Base-by-base conservation (phyloP, 2,113 vertebrate species). In the Epinephelus cyanopodus region DNA sequence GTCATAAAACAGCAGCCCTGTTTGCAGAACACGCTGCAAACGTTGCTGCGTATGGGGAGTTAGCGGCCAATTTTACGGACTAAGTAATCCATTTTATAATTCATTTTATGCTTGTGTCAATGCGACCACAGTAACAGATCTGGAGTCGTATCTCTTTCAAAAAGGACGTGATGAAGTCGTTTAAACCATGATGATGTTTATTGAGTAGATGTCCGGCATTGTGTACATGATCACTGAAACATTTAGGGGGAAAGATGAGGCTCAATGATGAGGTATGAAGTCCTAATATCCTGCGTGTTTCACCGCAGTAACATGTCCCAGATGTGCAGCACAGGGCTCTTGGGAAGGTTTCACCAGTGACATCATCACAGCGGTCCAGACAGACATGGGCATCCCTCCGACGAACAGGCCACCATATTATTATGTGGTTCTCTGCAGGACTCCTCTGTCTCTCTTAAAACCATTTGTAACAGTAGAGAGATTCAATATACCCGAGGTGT, bases 401-500 rank as follows among this genome's bases (percentile, higher is more conserved):
- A 75, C 50, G 19, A 85, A 75, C 82, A 81, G 86, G 67, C 84
- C 79, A 85, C 87, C 67, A 6, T 92, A 19, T 91, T 70, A 94
- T 94, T 94, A 94, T 93, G 91, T 90, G 91, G 92, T 92, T 92
- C 74, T 78, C 53, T 80, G 48, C 66, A 69, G 77, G 74, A 81
- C 85, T 86, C 60, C 76, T 82, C 81, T 72, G 74, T 92, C 88
- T 91, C 89, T 86, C 83, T 74, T 71, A 73, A 82, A 90, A 81
- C 71, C 82, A 87, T 93, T 89, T 88, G 77, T 88, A 86, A 88
- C 69, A 77, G 75, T 80, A 25, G 74, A 88, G 83, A 86, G 84
- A 90, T 92, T 94, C 64, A 86, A 90, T 91, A 89, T 88, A 90
- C 52, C 61, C 66, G 83, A 93, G 90, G 89, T 92, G 89, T 92